phyloP scores from a whole-genome alignment of 2,797 vertebrate genomes.

The Hylomyscus alleni region DNA sequence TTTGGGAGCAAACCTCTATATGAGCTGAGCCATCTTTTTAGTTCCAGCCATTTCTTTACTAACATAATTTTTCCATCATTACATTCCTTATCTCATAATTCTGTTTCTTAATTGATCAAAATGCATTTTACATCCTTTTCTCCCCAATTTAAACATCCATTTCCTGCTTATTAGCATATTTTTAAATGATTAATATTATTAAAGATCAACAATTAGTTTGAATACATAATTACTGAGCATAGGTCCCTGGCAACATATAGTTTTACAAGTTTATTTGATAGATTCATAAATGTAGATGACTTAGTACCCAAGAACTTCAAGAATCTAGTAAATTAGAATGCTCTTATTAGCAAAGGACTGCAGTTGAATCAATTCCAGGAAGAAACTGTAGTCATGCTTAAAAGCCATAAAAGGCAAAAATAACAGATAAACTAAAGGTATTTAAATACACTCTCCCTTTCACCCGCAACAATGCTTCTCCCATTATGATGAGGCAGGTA shows the following conservation, averaged over 20 bases:
- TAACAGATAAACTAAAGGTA: not conserved
- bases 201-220: slow-evolving; percentile 5
- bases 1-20: not conserved
- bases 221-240: not conserved
- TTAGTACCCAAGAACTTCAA: not conserved
- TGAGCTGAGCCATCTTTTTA: not conserved
- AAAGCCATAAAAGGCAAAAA: slow-evolving; percentile 31
- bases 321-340: slow-evolving; percentile 25
- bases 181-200: slow-evolving; percentile 40
- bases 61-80: slow-evolving; percentile 41
- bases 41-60: not conserved
- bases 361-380: not conserved
- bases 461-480: not conserved
- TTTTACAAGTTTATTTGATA: not conserved
- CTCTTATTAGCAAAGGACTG: slow-evolving; percentile 25
- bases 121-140: not conserved
- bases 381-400: not conserved
- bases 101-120: slow-evolving; percentile 41
- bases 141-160: not conserved
- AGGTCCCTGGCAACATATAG: slow-evolving; percentile 13
- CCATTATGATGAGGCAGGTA: slow-evolving; percentile 13
- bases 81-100: not conserved
- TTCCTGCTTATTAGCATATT: slow-evolving; percentile 58
- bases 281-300: slow-evolving; percentile 37
- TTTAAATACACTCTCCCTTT: not conserved